A percentile compares a stretch with the other conserved stretches of the same genome.
Conservation (phyloP, 1,140 invertebrate species). For the Ectropis grisescens region DNA sequence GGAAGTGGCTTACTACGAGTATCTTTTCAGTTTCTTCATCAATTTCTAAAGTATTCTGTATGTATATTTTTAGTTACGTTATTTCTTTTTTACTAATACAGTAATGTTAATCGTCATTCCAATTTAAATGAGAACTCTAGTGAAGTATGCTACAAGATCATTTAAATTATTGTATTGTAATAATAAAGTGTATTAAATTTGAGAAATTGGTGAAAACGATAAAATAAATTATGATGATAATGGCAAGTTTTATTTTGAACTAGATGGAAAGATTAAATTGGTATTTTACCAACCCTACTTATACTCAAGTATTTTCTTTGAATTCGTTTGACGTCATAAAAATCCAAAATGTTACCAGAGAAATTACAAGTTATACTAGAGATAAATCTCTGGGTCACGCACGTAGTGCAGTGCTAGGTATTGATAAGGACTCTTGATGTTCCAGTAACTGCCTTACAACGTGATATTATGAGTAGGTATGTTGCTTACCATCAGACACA, state of each 20-base stretch:
- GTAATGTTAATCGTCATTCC: slow-evolving; percentile 67
- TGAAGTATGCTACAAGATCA: slow-evolving; percentile 59
- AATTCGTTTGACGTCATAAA: too few species aligned
- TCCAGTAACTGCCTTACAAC: too few species aligned
- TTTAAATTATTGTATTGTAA: slow-evolving; percentile 69
- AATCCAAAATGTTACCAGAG: too few species aligned
- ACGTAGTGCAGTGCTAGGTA: too few species aligned
- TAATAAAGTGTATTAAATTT: slow-evolving; percentile 66
- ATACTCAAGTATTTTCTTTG: too few species aligned
- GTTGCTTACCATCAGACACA: too few species aligned
- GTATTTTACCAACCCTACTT: too few species aligned
- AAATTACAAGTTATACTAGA: too few species aligned
- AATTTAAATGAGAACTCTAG: slow-evolving; percentile 64
- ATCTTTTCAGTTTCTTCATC: slow-evolving; percentile 29
- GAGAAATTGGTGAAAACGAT: slow-evolving; percentile 65
- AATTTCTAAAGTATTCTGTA: slow-evolving; percentile 48
- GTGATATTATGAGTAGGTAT: too few species aligned
- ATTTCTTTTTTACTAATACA: slow-evolving; percentile 62
- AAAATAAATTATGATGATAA: slow-evolving; percentile 65
- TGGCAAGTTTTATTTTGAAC: slow-evolving; percentile 35
- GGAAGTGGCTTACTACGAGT: slow-evolving; percentile 55
- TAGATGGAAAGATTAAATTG: too few species aligned
- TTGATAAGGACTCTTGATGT: too few species aligned
- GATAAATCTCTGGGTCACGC: too few species aligned
- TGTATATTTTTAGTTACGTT: slow-evolving; percentile 47